Evolutionary conservation across 2,113 vertebrate genomes (phyloP), one percentile per base, ranked within the genome.

Genomic region (Chaetodon auriga): DNA sequence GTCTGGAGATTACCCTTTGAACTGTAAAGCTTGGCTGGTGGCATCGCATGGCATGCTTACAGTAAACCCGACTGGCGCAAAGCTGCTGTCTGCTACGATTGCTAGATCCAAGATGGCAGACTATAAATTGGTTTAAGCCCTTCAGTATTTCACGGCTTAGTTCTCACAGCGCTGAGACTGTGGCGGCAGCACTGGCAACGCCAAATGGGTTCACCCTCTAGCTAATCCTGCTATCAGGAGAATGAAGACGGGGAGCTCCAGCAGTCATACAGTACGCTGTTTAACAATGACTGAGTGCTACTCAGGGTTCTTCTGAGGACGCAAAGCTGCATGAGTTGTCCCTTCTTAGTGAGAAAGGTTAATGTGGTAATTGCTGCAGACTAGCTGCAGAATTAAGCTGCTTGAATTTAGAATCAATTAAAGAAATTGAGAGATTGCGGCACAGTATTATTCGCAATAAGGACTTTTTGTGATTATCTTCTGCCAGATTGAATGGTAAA

Each of bases 51-150:
- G 78, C 89, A 86, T 75, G 88, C 78, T 91, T 88, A 88, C 75
- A 78, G 83, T 89, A 88, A 92, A 89, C 81, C 83, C 80, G 6
- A 71, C 87, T 84, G 87, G 87, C 88, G 90, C 87, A 88, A 87
- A 93, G 81, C 89, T 72, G 81, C 70, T 81, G 82, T 82, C 91
- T 85, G 71, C 68, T 63, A 83, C 61, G 64, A 90, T 87, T 10
- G 23, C 87, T 73, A 73, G 86, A 89, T 93, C 82, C 82, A 90
- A 91, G 87, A 92, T 89, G 93, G 88, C 91, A 90, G 87, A 87
- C 81, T 66, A 85, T 91, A 90, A 92, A 92, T 92, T 92, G 89
- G 90, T 76, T 73, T 92, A 89, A 92, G 82, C 86, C 88, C 11
- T 14, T 90, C 88, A 81, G 86, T 85, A 83, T 91, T 93, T 92